These are phyloP conservation scores for Lepidurus couesii DNA, from an alignment of 1,140 invertebrate species.

Conservation along the genomic window DNA sequence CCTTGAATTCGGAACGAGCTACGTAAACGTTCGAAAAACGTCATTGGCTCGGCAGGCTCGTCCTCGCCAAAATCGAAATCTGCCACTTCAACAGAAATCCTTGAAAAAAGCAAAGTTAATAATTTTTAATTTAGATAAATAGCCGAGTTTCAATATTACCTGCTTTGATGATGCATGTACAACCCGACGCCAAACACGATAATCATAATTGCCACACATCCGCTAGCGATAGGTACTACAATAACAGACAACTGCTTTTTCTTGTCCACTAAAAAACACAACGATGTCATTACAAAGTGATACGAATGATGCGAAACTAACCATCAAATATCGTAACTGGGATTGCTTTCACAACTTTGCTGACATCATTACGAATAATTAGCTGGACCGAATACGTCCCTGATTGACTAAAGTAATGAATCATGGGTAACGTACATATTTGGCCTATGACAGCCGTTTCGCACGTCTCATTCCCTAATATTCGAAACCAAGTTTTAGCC, in stretches of 20 bases:
- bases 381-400: slow-evolving; percentile 28
- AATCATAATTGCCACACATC: slow-evolving; percentile 31
- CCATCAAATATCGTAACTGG: slow-evolving; percentile 33
- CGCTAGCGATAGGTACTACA: slow-evolving; percentile 32
- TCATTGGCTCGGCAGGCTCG: slow-evolving; percentile 24
- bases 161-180: slow-evolving; percentile 28
- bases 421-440: slow-evolving; percentile 22
- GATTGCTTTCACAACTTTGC: slow-evolving; percentile 26
- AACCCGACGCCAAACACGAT: slow-evolving; percentile 33
- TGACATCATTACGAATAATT: slow-evolving; percentile 31
- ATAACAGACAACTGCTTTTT: slow-evolving; percentile 32
- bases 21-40: slow-evolving; percentile 28
- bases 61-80: slow-evolving; percentile 33
- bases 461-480: slow-evolving; percentile 29
- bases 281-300: not conserved
- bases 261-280: slow-evolving; percentile 20
- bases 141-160: not conserved
- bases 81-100: slow-evolving; percentile 32
- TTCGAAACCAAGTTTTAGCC: not conserved
- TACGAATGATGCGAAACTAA: not conserved
- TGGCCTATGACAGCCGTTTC: slow-evolving; percentile 12
- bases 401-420: slow-evolving; percentile 29
- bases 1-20: not conserved
- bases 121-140: not conserved
- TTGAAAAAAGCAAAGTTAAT: not conserved